These are phyloP conservation scores for Spermophilus dauricus DNA, from an alignment of 2,113 vertebrate genomes.

Conservation along the genomic window DNA sequence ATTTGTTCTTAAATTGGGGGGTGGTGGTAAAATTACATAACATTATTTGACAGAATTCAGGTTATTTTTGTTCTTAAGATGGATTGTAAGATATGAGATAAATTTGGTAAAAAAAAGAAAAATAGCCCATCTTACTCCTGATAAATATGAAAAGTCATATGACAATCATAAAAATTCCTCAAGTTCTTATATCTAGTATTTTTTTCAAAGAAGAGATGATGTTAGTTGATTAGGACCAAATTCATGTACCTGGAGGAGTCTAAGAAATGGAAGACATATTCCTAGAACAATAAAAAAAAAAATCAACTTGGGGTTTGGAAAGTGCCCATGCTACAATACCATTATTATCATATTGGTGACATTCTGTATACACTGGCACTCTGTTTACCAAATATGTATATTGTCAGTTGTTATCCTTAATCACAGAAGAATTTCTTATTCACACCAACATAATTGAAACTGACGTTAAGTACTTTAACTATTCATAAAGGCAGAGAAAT, in stretches of 20 bases:
- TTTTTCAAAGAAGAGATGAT: constrained; percentile 72
- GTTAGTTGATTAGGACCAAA: constrained; percentile 80
- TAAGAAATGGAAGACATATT: constrained; percentile 78
- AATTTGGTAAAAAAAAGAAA: constrained; percentile 48
- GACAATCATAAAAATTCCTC: constrained; percentile 54
- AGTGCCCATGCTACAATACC: constrained; percentile 70
- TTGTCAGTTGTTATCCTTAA: constrained; percentile 76
- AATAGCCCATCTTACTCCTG: constrained; percentile 68
- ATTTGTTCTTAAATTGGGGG: constrained; percentile 54
- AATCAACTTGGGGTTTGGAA: constrained; percentile 73
- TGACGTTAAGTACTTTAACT: constrained; percentile 29
- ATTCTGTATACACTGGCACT: constrained; percentile 66
- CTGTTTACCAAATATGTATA: constrained; percentile 75
- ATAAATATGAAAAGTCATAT: constrained; percentile 66
- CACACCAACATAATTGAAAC: constrained; percentile 74
- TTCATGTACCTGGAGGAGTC: constrained; percentile 77
- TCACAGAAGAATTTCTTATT: constrained; percentile 81
- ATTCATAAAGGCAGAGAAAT: constrained; percentile 73
- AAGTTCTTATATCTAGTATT: not conserved
- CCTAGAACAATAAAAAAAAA: constrained; percentile 49
- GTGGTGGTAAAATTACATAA: constrained; percentile 52
- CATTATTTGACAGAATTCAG: constrained; percentile 47
- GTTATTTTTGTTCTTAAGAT: constrained; percentile 52
- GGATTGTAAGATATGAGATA: constrained; percentile 13
- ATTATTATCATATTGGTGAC: constrained; percentile 69